These are phyloP conservation scores for Protodeltote pygarga DNA, from an alignment of 2,888 invertebrate genomes.

Conservation along the genomic window DNA sequence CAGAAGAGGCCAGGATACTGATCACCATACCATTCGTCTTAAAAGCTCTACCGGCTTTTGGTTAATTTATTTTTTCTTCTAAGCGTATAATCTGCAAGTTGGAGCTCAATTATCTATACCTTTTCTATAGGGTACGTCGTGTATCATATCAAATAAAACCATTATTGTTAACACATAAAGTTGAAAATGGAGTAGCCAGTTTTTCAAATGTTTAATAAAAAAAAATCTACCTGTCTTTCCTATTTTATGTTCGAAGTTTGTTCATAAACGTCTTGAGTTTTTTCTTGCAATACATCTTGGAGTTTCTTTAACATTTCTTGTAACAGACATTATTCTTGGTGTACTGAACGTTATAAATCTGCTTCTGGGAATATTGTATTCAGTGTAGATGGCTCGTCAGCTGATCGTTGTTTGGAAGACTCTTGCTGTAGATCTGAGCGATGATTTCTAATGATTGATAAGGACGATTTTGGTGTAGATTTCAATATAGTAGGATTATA, in stretches of 20 bases:
- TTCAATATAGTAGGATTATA: too few relatives aligned
- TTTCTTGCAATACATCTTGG: constrained; percentile 47
- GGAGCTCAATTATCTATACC: constrained; percentile 3
- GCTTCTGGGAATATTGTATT: constrained; percentile 27
- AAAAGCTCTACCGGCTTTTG: background rate
- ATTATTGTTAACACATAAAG: constrained; percentile 15
- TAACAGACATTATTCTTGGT: constrained; percentile 22
- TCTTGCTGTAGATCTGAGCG: too few relatives aligned
- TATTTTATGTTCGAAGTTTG: constrained; percentile 44
- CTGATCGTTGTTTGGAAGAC: constrained; percentile 6
- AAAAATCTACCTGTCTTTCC: constrained; percentile 45
- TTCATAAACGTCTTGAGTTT: constrained; percentile 39
- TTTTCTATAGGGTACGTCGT: constrained; percentile 6
- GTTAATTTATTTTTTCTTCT: background rate
- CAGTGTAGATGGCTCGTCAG: background rate
- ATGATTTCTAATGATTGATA: too few relatives aligned
- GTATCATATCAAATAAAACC: constrained; percentile 1
- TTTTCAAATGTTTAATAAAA: constrained; percentile 21
- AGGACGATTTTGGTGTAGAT: too few relatives aligned
- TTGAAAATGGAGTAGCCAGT: constrained; percentile 10
- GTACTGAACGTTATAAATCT: constrained; percentile 7
- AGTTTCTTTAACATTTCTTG: constrained; percentile 28
- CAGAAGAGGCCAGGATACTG: too few relatives aligned
- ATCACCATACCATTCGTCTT: too few relatives aligned
- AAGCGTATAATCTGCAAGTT: background rate